A percentile compares a stretch with the other conserved stretches of the same genome.
Conservation (phyloP, 1,140 invertebrate genomes). For the Papilio aristodemus region DNA sequence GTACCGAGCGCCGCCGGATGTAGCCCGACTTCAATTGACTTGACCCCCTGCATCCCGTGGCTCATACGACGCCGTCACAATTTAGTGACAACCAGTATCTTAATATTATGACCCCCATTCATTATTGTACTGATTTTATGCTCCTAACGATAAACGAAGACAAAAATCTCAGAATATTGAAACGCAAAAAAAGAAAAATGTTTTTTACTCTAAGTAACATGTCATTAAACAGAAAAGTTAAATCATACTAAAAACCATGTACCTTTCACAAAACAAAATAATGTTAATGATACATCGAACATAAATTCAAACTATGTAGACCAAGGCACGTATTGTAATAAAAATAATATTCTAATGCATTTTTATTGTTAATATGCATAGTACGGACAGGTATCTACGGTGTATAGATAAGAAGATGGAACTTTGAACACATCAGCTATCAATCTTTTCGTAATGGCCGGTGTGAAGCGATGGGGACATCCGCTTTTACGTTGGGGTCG, state of each 20-base stretch:
- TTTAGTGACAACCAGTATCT: constrained; percentile 8
- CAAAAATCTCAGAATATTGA: no score
- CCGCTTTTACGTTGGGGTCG: constrained; percentile 6
- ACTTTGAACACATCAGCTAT: background rate
- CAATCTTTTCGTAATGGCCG: constrained; percentile 2
- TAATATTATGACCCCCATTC: background rate
- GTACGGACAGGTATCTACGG: background rate
- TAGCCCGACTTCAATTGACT: constrained; percentile 73
- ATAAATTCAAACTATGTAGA: no score
- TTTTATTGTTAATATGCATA: no score
- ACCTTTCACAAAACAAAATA: no score
- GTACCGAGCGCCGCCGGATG: constrained; percentile 62
- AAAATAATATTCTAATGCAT: no score
- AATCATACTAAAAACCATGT: no score
- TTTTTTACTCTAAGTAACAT: no score
- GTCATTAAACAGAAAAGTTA: no score
- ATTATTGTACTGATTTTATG: background rate
- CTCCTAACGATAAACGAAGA: no score
- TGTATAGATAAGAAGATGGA: background rate
- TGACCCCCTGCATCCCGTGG: constrained; percentile 71
- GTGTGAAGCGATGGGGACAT: constrained; percentile 13
- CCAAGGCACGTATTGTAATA: no score
- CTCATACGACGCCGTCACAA: constrained; percentile 37
- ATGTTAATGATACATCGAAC: no score
- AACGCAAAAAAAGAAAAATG: no score